Evolutionary conservation across 2,888 invertebrate genomes (phyloP).

Genomic region (Aleiodes testaceus): DNA sequence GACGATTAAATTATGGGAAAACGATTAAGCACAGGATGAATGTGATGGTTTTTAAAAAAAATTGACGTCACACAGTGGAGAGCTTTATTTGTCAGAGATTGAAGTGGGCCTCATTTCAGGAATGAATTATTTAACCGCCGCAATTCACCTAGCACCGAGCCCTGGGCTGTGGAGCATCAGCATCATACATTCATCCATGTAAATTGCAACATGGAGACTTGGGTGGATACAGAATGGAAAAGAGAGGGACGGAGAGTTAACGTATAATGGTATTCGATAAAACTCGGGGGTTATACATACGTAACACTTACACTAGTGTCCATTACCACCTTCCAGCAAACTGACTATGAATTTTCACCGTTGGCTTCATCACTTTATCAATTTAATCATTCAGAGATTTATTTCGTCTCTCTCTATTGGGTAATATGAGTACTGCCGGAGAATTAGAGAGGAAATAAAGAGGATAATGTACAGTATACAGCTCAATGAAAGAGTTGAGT

Average conservation of each 20-base stretch:
- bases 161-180: conserved; percentile 23
- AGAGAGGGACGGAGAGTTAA: conserved; percentile 27
- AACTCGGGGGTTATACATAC: conserved; percentile 20
- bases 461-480: conserved; percentile 18
- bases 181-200: conserved; percentile 38
- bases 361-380: conserved; percentile 10
- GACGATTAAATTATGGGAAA: conserved; percentile 15
- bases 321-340: conserved; percentile 14
- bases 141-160: conserved; percentile 9
- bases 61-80: background rate
- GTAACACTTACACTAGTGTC: conserved; percentile 15
- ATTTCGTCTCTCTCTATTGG: background rate
- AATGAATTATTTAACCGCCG: conserved; percentile 27
- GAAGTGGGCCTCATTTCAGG: conserved; percentile 31
- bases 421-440: background rate
- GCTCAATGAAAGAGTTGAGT: conserved; percentile 29
- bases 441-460: conserved; percentile 2
- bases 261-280: conserved; percentile 37
- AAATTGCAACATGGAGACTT: conserved; percentile 35
- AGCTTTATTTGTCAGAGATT: conserved; percentile 18
- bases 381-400: background rate
- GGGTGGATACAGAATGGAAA: background rate
- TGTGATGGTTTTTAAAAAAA: background rate
- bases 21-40: conserved; percentile 5
- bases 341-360: background rate